A percentile compares a stretch with the other conserved stretches of the same genome.
Conservation (phyloP, 2,888 invertebrate species). For the Phaonia tiefii region DNA sequence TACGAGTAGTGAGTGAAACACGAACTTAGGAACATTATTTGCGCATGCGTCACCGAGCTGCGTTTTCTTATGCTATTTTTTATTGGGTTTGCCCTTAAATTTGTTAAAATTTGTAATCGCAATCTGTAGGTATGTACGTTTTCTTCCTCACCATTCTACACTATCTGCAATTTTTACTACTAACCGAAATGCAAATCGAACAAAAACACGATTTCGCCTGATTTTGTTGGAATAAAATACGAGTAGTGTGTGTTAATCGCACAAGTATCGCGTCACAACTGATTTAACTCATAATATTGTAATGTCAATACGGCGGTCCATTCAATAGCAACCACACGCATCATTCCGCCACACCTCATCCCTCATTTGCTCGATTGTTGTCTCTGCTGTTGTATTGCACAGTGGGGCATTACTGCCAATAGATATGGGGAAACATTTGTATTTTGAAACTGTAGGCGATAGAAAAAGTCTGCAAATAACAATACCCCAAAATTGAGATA, state of each 20-base stretch:
- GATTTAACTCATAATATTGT: constrained; percentile 74
- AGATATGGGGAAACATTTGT: too few species aligned
- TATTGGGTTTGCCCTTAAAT: constrained; percentile 12
- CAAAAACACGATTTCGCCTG: constrained; percentile 15
- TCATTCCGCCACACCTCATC: constrained; percentile 55
- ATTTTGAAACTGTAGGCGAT: too few species aligned
- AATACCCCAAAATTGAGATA: too few species aligned
- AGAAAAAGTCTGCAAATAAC: too few species aligned
- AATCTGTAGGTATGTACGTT: not conserved
- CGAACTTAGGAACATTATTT: constrained; percentile 26
- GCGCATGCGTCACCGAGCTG: constrained; percentile 59
- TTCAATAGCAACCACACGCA: constrained; percentile 66
- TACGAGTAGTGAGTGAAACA: constrained; percentile 35
- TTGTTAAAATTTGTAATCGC: not conserved
- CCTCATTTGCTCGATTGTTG: constrained; percentile 33
- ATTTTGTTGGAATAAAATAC: constrained; percentile 43
- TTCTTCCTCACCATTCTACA: not conserved
- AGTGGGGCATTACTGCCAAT: constrained; percentile 27
- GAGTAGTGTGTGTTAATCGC: constrained; percentile 73
- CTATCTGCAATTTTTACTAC: too few species aligned
- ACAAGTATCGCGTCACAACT: constrained; percentile 80
- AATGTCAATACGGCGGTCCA: constrained; percentile 68
- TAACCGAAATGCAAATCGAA: constrained; percentile 22
- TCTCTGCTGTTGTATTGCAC: constrained; percentile 43
- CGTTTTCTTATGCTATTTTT: not conserved